Evolutionary conservation across 2,888 invertebrate genomes (phyloP).

Genomic region (Troides aeacus): DNA sequence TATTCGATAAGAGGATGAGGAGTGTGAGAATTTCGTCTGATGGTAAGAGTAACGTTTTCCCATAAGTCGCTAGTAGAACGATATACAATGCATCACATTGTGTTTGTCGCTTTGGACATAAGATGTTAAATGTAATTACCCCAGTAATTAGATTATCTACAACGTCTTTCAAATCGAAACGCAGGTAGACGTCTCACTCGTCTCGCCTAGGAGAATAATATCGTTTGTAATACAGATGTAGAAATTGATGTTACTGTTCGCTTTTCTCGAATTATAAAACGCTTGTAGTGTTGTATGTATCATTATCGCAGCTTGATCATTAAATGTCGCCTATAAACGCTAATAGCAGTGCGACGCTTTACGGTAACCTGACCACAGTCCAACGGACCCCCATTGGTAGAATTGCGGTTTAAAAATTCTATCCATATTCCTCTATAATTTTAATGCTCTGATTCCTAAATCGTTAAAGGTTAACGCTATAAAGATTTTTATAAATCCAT

Average conservation of each 20-base stretch:
- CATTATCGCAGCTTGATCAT: not conserved
- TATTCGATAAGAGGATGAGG: no score
- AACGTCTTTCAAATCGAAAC: no score
- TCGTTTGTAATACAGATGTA: not conserved
- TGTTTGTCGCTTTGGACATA: no score
- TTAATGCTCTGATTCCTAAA: slow-evolving; percentile 45
- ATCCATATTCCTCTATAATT: slow-evolving; percentile 41
- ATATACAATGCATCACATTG: no score
- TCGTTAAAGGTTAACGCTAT: slow-evolving; percentile 18
- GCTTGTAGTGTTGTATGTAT: not conserved
- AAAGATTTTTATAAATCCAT: slow-evolving; percentile 7
- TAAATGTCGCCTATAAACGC: slow-evolving; percentile 12
- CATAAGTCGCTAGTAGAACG: no score
- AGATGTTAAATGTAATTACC: no score
- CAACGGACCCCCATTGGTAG: slow-evolving; percentile 23
- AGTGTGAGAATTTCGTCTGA: no score
- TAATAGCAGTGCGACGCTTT: slow-evolving; percentile 17
- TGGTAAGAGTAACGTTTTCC: no score
- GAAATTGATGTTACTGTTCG: not conserved
- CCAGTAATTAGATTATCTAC: no score
- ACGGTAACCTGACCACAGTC: slow-evolving; percentile 22
- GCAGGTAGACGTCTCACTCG: no score
- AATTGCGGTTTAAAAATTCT: slow-evolving; percentile 32
- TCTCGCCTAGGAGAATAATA: no score
- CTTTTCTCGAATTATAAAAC: not conserved